A percentile compares a stretch with the other conserved stretches of the same genome.
Evolutionary conservation across 1,140 invertebrate species (phyloP).

Genomic region (Cydia fagiglandana): DNA sequence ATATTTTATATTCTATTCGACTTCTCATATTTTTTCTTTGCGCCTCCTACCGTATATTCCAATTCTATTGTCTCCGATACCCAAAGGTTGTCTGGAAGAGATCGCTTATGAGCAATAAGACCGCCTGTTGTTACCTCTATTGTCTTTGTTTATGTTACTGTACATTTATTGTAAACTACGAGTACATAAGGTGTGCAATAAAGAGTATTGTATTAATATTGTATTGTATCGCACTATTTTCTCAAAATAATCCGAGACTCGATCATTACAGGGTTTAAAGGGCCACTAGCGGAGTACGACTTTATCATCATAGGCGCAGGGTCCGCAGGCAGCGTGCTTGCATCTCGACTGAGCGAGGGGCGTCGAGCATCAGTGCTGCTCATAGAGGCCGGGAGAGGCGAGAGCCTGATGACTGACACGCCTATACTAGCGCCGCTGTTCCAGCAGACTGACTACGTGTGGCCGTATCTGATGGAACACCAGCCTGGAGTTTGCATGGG

Average conservation of each 20-base stretch:
- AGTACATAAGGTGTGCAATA: too few relatives aligned
- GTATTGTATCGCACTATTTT: too few relatives aligned
- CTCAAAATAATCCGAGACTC: neutral
- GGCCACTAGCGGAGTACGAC: conserved; percentile 78
- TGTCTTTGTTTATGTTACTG: too few relatives aligned
- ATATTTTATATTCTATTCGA: too few relatives aligned
- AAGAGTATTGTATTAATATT: too few relatives aligned
- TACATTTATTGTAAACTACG: too few relatives aligned
- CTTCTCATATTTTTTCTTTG: too few relatives aligned
- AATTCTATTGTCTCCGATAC: too few relatives aligned
- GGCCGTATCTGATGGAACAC: conserved; percentile 87
- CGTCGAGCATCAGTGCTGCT: conserved; percentile 81
- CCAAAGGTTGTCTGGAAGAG: too few relatives aligned
- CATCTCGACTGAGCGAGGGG: conserved; percentile 81
- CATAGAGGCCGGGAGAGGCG: conserved; percentile 83
- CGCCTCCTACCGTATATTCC: too few relatives aligned
- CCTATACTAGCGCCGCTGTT: conserved; percentile 86
- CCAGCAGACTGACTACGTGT: conserved; percentile 85
- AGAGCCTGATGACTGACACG: conserved; percentile 83
- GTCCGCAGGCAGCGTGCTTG: conserved; percentile 86
- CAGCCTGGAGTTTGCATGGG: conserved; percentile 64
- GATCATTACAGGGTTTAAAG: conserved; percentile 54
- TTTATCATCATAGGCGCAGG: conserved; percentile 87
- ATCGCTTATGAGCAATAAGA: too few relatives aligned
- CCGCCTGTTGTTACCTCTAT: too few relatives aligned